These are phyloP conservation scores for Riparia riparia DNA, from an alignment of 2,113 vertebrate species.

Conservation along the genomic window DNA sequence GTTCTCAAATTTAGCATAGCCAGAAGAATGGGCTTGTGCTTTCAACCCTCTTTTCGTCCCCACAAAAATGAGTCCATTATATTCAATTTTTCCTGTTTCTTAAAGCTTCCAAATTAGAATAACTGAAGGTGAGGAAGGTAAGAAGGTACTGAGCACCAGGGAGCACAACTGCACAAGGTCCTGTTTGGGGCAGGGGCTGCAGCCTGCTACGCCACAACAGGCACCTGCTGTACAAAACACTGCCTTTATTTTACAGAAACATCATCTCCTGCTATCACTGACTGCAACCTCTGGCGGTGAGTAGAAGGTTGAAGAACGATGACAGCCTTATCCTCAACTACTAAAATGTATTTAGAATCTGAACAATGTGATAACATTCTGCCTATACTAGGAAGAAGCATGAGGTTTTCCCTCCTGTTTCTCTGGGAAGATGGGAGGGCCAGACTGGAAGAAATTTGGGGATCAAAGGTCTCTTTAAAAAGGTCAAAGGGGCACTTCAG, in stretches of 20 bases:
- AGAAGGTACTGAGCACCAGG: neutral
- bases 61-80: neutral
- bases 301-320: neutral
- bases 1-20: conserved; percentile 6
- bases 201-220: neutral
- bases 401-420: neutral
- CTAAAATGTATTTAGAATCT: neutral
- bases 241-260: neutral
- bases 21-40: conserved; percentile 18
- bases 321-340: neutral
- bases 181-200: neutral
- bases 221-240: neutral
- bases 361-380: neutral
- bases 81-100: neutral
- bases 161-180: neutral
- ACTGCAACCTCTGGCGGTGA: neutral
- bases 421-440: neutral
- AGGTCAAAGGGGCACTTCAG: neutral
- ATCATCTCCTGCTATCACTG: neutral
- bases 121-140: neutral
- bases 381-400: neutral
- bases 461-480: neutral
- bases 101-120: neutral
- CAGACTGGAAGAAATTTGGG: neutral
- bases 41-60: neutral